Evolutionary conservation across 2,113 vertebrate species (phyloP), one percentile per base, ranked within the genome.

Genomic region (Podarcis cretensis): DNA sequence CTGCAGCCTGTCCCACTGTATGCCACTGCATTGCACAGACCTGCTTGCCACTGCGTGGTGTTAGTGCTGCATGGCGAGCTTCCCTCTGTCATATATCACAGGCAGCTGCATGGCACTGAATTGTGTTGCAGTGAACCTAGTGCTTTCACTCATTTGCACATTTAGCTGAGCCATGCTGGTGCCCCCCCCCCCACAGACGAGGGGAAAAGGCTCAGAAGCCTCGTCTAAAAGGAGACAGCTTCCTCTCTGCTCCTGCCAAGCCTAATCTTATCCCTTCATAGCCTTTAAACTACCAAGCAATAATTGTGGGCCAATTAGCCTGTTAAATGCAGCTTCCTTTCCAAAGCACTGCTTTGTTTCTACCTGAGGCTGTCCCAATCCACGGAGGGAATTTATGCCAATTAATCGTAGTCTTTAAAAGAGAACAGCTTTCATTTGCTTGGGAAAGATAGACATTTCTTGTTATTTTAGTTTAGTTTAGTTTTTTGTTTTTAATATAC

Each of bases 251-350:
- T 10, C 65, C 68, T 80, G 48, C 82, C 83, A 81, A 74, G 21
- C 20, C 43, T 2, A 18, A 5, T 6, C 76, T 68, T 16, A 1
- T 48, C 30, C 37, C 66, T 81, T 69, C 54, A 5, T 43, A 48
- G 71, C 68, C 35, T 80, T 84, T 59, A 73, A 80, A 78, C 65
- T 73, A 43, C 23, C 54, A 16, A 80, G 88, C 83, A 66, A 81
- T 89, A 85, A 89, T 89, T 85, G 81, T 73, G 54, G 77, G 54
- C 76, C 88, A 85, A 89, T 89, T 89, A 89, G 83, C 76, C 30
- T 81, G 77, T 75, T 85, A 81, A 85, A 89, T 89, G 88, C 57
- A 43, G 83, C 66, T 89, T 74, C 77, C 83, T 82, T 81, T 85
- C 74, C 27, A 66, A 89, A 89, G 54, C 10, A 74, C 66, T 1